A percentile compares a stretch with the other conserved stretches of the same genome.
phyloP scores from a whole-genome alignment of 2,113 vertebrate genomes.

The Corydoras maculifer region DNA sequence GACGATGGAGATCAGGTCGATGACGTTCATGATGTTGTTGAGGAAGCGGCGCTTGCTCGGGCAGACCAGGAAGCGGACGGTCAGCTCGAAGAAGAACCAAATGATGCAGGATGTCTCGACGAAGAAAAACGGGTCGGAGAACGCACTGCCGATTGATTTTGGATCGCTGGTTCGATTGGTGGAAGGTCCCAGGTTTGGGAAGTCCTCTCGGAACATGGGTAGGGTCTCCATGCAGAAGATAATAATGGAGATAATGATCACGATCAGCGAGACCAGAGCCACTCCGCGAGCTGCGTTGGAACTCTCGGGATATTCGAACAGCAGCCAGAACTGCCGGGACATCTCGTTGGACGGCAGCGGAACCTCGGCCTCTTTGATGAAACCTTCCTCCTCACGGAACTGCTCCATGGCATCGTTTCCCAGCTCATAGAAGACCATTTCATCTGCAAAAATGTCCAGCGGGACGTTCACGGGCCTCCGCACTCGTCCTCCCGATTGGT shows the following conservation, averaged over 20 bases:
- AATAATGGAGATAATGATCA: slow-evolving; percentile 92
- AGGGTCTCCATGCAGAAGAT: slow-evolving; percentile 96
- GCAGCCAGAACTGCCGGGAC: slow-evolving; percentile 87
- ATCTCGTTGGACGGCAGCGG: slow-evolving; percentile 80
- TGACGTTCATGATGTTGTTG: slow-evolving; percentile 93
- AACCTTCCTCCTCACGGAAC: slow-evolving; percentile 93
- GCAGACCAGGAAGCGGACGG: slow-evolving; percentile 80
- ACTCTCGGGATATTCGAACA: slow-evolving; percentile 94
- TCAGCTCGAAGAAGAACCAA: slow-evolving; percentile 92
- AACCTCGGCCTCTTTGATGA: slow-evolving; percentile 84
- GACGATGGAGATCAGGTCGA: slow-evolving; percentile 91
- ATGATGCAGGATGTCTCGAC: slow-evolving; percentile 87
- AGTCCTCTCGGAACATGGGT: slow-evolving; percentile 79
- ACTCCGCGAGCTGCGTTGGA: slow-evolving; percentile 85
- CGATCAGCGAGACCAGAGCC: slow-evolving; percentile 84
- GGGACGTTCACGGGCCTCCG: slow-evolving; percentile 89
- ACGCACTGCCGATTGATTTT: slow-evolving; percentile 56
- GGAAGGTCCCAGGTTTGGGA: slow-evolving; percentile 38
- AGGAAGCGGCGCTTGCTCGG: slow-evolving; percentile 91
- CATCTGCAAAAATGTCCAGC: slow-evolving; percentile 86
- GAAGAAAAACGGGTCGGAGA: slow-evolving; percentile 91
- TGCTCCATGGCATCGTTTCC: slow-evolving; percentile 88
- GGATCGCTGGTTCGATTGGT: slow-evolving; percentile 57
- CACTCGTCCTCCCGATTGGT: slow-evolving; percentile 91
- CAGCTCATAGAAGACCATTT: slow-evolving; percentile 89